phyloP scores from a whole-genome alignment of 2,888 invertebrate genomes.

The Melanostoma mellinum region DNA sequence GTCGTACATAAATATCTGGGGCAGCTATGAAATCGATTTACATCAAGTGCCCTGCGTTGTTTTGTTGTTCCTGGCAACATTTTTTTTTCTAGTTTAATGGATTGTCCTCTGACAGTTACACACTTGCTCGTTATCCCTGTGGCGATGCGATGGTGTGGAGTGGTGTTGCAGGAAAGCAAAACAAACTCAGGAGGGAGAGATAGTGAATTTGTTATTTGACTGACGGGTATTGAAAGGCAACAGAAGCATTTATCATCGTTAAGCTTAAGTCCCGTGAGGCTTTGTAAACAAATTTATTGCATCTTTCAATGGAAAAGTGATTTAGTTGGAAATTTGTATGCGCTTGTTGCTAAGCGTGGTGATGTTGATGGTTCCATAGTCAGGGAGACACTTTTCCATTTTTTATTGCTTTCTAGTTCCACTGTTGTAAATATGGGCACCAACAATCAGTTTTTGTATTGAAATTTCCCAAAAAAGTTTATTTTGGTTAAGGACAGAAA shows the following conservation, averaged over 20 bases:
- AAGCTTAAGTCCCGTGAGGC: constrained; percentile 29
- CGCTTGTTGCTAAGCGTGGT: too few species aligned
- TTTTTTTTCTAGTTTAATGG: constrained; percentile 12
- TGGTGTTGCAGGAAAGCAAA: not conserved
- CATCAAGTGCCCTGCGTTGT: constrained; percentile 33
- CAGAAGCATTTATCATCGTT: constrained; percentile 38
- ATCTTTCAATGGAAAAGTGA: not conserved
- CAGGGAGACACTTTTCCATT: too few species aligned
- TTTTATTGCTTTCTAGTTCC: too few species aligned
- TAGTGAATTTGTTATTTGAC: constrained; percentile 39
- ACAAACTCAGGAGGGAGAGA: not conserved
- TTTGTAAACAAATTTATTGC: constrained; percentile 22
- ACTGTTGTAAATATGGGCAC: too few species aligned
- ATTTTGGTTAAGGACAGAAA: too few species aligned
- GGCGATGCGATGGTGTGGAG: not conserved
- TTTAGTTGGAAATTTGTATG: not conserved
- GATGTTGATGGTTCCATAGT: too few species aligned
- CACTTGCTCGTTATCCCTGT: constrained; percentile 5
- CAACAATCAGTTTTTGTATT: too few species aligned
- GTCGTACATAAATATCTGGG: constrained; percentile 2
- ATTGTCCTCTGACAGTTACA: constrained; percentile 13
- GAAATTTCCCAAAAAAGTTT: too few species aligned
- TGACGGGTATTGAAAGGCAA: constrained; percentile 45
- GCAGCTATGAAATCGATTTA: constrained; percentile 44
- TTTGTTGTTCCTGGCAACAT: constrained; percentile 6